phyloP scores from a whole-genome alignment of 1,140 invertebrate species.

The Drosophila jambulina region DNA sequence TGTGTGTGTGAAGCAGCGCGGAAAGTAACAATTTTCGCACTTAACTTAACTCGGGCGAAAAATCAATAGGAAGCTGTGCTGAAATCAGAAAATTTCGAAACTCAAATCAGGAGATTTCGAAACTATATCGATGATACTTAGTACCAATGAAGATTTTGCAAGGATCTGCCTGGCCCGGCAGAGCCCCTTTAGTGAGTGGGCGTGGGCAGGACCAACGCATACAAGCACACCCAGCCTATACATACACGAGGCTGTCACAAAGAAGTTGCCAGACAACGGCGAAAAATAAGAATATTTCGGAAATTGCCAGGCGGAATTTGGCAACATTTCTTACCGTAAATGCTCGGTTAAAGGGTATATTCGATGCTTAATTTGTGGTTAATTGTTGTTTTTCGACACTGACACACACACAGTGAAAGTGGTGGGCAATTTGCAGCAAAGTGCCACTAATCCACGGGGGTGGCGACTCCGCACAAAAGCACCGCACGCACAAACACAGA shows the following conservation, averaged over 20 bases:
- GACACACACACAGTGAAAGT: slow-evolving; percentile 50
- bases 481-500: slow-evolving; percentile 51
- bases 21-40: slow-evolving; percentile 62
- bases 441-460: slow-evolving; percentile 80
- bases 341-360: background rate
- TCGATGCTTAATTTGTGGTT: slow-evolving; percentile 23
- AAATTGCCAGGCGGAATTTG: background rate
- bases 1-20: slow-evolving; percentile 32
- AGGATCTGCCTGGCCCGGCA: background rate
- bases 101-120: background rate
- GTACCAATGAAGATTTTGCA: background rate
- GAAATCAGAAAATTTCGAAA: slow-evolving; percentile 3
- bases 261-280: slow-evolving; percentile 50
- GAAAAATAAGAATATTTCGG: slow-evolving; percentile 32
- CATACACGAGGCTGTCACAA: slow-evolving; percentile 43
- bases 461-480: slow-evolving; percentile 75
- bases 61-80: slow-evolving; percentile 65
- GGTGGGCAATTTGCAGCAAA: slow-evolving; percentile 64
- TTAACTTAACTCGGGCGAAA: slow-evolving; percentile 54
- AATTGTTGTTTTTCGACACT: slow-evolving; percentile 42
- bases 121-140: background rate
- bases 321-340: slow-evolving; percentile 32
- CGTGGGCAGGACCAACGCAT: slow-evolving; percentile 48
- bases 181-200: slow-evolving; percentile 27
- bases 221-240: slow-evolving; percentile 36